These are phyloP conservation scores for Lasius platythorax DNA, from an alignment of 2,888 invertebrate species.

Conservation along the genomic window DNA sequence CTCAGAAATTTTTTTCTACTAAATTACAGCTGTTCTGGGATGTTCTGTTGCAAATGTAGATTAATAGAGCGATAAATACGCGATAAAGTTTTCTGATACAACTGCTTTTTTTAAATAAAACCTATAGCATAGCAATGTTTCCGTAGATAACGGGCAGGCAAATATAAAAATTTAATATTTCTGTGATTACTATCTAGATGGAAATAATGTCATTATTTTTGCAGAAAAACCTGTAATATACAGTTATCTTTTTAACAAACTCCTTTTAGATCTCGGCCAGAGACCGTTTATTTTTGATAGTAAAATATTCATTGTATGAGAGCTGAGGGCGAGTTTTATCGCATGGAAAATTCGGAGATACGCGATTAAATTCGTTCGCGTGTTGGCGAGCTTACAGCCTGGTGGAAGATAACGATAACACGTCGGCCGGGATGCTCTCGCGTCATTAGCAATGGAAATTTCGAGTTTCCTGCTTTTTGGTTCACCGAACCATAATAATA, in stretches of 20 bases:
- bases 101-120: background rate
- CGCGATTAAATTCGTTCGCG: constrained; percentile 36
- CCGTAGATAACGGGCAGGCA: background rate
- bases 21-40: background rate
- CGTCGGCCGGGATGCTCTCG: constrained; percentile 44
- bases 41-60: background rate
- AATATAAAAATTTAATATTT: background rate
- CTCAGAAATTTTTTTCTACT: background rate
- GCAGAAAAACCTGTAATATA: background rate
- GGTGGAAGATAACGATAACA: constrained; percentile 59
- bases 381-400: constrained; percentile 18
- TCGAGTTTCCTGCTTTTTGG: constrained; percentile 47
- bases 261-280: background rate
- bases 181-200: background rate
- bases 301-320: constrained; percentile 3
- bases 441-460: constrained; percentile 60
- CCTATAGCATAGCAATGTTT: background rate
- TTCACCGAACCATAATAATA: constrained; percentile 28
- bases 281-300: constrained; percentile 16
- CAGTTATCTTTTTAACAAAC: background rate
- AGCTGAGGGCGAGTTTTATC: constrained; percentile 32
- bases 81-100: background rate
- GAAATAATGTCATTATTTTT: background rate
- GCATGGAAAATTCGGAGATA: constrained; percentile 54
- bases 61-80: background rate